Base-by-base conservation (phyloP, 2,797 vertebrate genomes). In the Tauraco hartlaubi region DNA sequence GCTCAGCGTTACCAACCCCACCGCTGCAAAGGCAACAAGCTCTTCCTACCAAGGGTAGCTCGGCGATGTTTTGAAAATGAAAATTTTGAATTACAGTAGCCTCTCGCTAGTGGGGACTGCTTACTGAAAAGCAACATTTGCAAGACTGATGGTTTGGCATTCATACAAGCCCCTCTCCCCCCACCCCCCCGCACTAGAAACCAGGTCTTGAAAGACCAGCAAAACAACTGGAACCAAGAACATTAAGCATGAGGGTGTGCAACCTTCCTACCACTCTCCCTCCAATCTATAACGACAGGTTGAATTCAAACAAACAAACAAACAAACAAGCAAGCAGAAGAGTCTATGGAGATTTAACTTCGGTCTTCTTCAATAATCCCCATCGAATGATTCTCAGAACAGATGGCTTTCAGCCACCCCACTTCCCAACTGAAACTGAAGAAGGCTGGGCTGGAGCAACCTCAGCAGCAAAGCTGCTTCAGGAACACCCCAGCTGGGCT, bases 101-200 rank as follows among this genome's bases (percentile, higher is more conserved):
- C 56, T 93, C 89, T 96, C 58, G 4, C 82, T 85, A 52, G 35
- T 22, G 67, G 58, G 33, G 43, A 78, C 79, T 90, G 72, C 85
- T 92, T 84, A 94, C 37, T 69, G 59, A 83, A 96, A 95, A 96
- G 87, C 88, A 97, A 61, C 89, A 91, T 95, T 95, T 97, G 75
- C 80, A 81, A 95, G 89, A 71, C n/a, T 20, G 68, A 96, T 51
- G 9, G 49, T 64, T 68, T 76, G 54, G 63, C 54, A 90, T 85
- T 89, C 33, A 33, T 15, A 73, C 48, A 90, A 39, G 11, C 39
- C 13, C 39, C 39, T 9, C 39, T 12, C 39, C 39, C 39, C 39
- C 39, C 39, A 39, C 39, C 93, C 58, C 7, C 6, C 5, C 14
- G 11, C 37, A 54, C 39, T 75, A 75, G 73, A 96, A 95, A 79